These are phyloP conservation scores for Idaea dimidiata DNA, from an alignment of 2,888 invertebrate genomes.

Conservation along the genomic window DNA sequence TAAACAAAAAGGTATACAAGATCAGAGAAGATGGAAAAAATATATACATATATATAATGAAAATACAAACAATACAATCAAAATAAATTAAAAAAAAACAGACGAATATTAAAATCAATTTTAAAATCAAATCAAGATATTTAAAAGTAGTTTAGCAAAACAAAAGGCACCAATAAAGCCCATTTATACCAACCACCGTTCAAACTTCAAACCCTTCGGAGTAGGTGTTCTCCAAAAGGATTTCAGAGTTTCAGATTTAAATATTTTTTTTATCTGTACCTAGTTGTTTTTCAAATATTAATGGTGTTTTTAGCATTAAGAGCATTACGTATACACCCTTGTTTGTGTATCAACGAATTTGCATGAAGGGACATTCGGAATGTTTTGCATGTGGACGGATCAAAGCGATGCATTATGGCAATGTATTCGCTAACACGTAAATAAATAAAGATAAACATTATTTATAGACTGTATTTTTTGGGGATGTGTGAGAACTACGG, in stretches of 20 bases:
- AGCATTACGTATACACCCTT: slow-evolving; percentile 70
- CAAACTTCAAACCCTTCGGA: background rate
- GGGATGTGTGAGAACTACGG: slow-evolving; percentile 26
- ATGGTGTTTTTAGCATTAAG: slow-evolving; percentile 72
- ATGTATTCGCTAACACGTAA: slow-evolving; percentile 75
- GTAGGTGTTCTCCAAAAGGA: slow-evolving; percentile 32
- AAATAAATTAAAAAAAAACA: too few relatives aligned
- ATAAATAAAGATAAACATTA: slow-evolving; percentile 74
- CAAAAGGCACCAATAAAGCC: background rate
- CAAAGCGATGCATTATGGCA: slow-evolving; percentile 62
- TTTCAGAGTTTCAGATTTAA: slow-evolving; percentile 47
- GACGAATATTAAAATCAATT: too few relatives aligned
- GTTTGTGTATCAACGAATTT: slow-evolving; percentile 70
- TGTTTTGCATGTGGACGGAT: slow-evolving; percentile 60
- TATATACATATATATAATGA: too few relatives aligned
- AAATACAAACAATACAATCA: too few relatives aligned
- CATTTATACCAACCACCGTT: background rate
- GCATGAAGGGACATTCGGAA: slow-evolving; percentile 52
- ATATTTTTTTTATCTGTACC: slow-evolving; percentile 62
- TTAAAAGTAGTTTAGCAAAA: background rate
- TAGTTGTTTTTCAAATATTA: slow-evolving; percentile 77
- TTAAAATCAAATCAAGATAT: too few relatives aligned
- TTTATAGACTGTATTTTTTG: slow-evolving; percentile 22
- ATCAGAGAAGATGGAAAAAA: too few relatives aligned
- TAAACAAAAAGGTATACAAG: too few relatives aligned